Conservation (phyloP, 2,113 vertebrate species). For the Entelurus aequoreus region DNA sequence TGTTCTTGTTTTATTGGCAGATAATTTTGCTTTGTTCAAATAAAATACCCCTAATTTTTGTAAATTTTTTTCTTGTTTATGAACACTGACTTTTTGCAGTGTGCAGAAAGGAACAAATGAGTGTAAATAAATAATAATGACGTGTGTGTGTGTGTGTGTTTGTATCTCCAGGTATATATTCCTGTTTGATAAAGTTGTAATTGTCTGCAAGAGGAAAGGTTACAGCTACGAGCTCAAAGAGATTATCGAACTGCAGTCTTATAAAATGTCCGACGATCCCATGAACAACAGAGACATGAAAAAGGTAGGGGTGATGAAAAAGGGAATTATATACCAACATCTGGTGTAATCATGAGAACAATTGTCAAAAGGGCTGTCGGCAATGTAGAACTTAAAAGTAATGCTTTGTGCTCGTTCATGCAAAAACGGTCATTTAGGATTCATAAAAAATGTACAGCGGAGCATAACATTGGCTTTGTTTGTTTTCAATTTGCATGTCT, state of each 20-base stretch:
- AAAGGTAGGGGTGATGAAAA: slow-evolving; percentile 75
- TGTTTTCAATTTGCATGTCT: slow-evolving; percentile 65
- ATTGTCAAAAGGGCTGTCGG: slow-evolving; percentile 38
- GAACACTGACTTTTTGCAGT: too few relatives aligned
- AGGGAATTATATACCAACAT: neutral
- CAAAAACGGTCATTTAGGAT: slow-evolving; percentile 45
- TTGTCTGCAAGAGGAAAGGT: slow-evolving; percentile 93
- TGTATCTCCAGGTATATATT: slow-evolving; percentile 85
- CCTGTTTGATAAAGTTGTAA: slow-evolving; percentile 97
- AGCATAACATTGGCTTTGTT: slow-evolving; percentile 49
- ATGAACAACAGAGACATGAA: slow-evolving; percentile 95
- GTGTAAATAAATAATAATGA: neutral
- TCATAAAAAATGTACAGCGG: slow-evolving; percentile 25
- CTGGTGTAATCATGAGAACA: slow-evolving; percentile 31
- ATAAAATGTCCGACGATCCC: slow-evolving; percentile 95
- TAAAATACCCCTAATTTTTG: too few relatives aligned
- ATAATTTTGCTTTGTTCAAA: too few relatives aligned
- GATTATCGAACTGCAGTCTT: slow-evolving; percentile 88
- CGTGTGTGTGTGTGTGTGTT: slow-evolving; percentile 8
- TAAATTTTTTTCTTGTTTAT: too few relatives aligned
- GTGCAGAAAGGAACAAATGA: neutral
- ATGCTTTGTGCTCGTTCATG: slow-evolving; percentile 42
- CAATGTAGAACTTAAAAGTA: slow-evolving; percentile 33
- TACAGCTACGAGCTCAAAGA: slow-evolving; percentile 96
- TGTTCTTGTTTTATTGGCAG: too few relatives aligned